Percentiles rank a stretch among this genome's conserved stretches.
Conservation (phyloP, 1,140 invertebrate genomes). For the Hesperophylax magnus region DNA sequence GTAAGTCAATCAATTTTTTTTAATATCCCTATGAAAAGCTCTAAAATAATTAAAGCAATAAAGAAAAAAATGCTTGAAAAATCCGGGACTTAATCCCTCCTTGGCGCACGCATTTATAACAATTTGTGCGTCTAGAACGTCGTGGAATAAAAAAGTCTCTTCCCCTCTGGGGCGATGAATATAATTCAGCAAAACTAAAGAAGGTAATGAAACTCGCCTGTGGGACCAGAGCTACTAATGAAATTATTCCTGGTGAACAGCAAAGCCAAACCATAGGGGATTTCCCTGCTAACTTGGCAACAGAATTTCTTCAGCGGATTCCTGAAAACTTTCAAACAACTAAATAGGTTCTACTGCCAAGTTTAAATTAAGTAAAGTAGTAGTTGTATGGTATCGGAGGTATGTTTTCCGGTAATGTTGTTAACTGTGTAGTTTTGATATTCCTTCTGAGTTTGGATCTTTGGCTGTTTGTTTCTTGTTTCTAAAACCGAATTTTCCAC, state of each 20-base stretch:
- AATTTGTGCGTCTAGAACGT: constrained; percentile 45
- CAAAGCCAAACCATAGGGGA: constrained; percentile 13
- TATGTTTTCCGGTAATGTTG: constrained; percentile 24
- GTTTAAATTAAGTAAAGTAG: constrained; percentile 33
- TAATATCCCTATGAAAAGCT: too few species aligned
- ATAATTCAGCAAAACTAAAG: constrained; percentile 56
- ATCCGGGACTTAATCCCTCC: constrained; percentile 4
- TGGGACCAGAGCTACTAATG: constrained; percentile 54
- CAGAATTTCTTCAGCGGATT: constrained; percentile 22
- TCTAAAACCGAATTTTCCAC: too few species aligned
- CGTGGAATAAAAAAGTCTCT: constrained; percentile 51
- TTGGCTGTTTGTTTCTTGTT: too few species aligned
- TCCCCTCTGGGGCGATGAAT: constrained; percentile 55
- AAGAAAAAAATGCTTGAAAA: constrained; percentile 6
- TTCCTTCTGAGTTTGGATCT: too few species aligned
- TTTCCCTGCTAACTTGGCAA: constrained; percentile 31
- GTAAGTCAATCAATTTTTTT: too few species aligned
- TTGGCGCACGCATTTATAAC: constrained; percentile 50
- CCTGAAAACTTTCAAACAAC: constrained; percentile 22
- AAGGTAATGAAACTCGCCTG: constrained; percentile 53
- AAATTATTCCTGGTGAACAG: constrained; percentile 53
- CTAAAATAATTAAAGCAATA: constrained; percentile 9
- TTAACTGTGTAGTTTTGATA: background rate
- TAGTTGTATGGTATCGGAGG: constrained; percentile 15
- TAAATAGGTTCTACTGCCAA: constrained; percentile 11